Percentiles rank a stretch among this genome's conserved stretches.
These are phyloP conservation scores for Trichomalopsis sarcophagae DNA, from an alignment of 1,140 invertebrate genomes.

Conservation along the genomic window DNA sequence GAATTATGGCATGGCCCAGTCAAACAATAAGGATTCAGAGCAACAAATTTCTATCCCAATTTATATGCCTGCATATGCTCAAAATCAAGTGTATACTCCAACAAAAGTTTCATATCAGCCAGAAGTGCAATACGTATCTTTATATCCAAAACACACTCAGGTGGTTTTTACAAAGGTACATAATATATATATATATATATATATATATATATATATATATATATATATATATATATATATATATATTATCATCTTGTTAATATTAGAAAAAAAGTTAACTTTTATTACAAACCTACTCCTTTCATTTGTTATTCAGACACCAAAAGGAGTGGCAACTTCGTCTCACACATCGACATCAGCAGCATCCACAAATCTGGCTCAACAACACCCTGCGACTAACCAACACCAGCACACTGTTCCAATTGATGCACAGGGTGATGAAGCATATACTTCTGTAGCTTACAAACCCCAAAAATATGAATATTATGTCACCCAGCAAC, in stretches of 20 bases:
- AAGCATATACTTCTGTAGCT: background rate
- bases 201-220: no score
- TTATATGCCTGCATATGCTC: slow-evolving; percentile 61
- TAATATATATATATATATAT: no score
- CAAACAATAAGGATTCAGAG: slow-evolving; percentile 49
- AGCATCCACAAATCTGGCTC: background rate
- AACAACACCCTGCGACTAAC: background rate
- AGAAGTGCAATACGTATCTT: slow-evolving; percentile 60
- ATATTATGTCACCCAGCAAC: background rate
- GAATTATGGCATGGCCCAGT: slow-evolving; percentile 57
- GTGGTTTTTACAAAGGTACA: slow-evolving; percentile 60
- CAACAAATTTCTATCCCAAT: slow-evolving; percentile 64
- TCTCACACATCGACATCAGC: background rate
- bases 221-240: no score
- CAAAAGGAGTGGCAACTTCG: background rate
- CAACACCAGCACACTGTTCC: background rate
- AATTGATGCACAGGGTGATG: background rate
- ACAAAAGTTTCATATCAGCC: slow-evolving; percentile 62
- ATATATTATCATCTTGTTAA: background rate
- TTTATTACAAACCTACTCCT: background rate
- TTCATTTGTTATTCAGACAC: background rate
- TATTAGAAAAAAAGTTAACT: background rate
- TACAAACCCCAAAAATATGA: slow-evolving; percentile 24
- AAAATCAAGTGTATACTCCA: slow-evolving; percentile 57
- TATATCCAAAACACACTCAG: slow-evolving; percentile 59